Base-by-base conservation (phyloP, 2,888 invertebrate genomes). In the Trypoxylon attenuatum region DNA sequence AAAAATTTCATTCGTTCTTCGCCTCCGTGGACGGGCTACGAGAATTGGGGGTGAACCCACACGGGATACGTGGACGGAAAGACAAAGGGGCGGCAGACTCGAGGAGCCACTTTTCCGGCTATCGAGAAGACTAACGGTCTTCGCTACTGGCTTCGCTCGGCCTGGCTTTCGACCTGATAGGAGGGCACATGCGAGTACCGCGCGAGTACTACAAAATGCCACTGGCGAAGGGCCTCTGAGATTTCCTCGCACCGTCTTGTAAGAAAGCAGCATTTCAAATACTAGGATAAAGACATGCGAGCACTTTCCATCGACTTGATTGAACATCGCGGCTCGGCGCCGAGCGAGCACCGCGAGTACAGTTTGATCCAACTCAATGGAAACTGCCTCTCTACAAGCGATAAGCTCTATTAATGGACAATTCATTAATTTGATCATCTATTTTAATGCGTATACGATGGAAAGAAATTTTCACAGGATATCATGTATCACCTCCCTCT, bases 221-320 rank as follows among this genome's bases (percentile, higher is more conserved):
- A 18, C 1, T 6, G 2, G 49, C 39, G 42, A 62, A 59, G 56
- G 51, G 15, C 6, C 41, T 49, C 18, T 15, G 54, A 59, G 66
- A 74, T 71, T 71, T 55, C 67, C 74, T 65, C 62, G 66, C 74
- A 71, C 63, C 74, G 67, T 60, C 67, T 71, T 65, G 74, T 72
- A 59, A 52, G 59, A 60, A 73, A 60, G 43, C 56, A 65, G 50
- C 71, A 69, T 71, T 64, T 65, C 54, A 55, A 65, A 42, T 46
- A 21, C 29, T 56, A 64, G 33, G 42, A 61, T 42, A 56, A 55
- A 23, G 16, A 62, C 59, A 23, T 19, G 39, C 52, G 63, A 58
- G 81, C 85, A 86, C 85, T 86, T 86, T 86, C 82, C 86, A 86
- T 85, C 82, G 86, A 83, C 82, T 86, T 86, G 77, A 64, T 82